Evolutionary conservation across 2,113 vertebrate genomes (phyloP).

Genomic region (Hippoglossus stenolepis): DNA sequence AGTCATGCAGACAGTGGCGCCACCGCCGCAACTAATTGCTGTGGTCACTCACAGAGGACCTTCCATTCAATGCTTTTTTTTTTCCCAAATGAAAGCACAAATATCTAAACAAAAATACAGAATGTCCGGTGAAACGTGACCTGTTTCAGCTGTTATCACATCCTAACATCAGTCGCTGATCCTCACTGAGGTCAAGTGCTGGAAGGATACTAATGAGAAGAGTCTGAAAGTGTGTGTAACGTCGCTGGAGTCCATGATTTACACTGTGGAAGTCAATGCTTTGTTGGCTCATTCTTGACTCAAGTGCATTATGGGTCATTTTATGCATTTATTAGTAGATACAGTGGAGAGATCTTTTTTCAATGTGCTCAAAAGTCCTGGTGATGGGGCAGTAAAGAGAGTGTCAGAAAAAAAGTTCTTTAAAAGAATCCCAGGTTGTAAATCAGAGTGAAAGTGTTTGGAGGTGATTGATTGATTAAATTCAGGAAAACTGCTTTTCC

Average conservation of each 20-base stretch:
- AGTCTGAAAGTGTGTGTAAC: neutral
- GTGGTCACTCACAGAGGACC: conserved; percentile 57
- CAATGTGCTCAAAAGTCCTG: no score
- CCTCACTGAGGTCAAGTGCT: neutral
- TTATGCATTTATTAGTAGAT: neutral
- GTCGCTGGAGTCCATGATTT: neutral
- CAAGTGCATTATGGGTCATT: neutral
- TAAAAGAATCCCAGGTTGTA: no score
- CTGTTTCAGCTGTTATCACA: conserved; percentile 7
- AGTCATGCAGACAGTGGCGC: conserved; percentile 74
- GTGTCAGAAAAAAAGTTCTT: no score
- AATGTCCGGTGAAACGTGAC: conserved; percentile 23
- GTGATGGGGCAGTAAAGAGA: no score
- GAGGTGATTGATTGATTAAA: no score
- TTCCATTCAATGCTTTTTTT: conserved; percentile 38
- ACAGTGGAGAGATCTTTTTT: no score
- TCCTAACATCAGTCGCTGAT: conserved; percentile 26
- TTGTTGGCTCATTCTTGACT: neutral
- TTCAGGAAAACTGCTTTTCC: no score
- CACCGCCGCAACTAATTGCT: conserved; percentile 65
- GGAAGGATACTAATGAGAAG: neutral
- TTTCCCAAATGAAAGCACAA: conserved; percentile 31
- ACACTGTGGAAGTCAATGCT: no score
- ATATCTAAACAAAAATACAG: conserved; percentile 37
- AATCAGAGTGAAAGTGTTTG: no score